Percentiles rank a stretch among this genome's conserved stretches.
Evolutionary conservation across 2,888 invertebrate species (phyloP).

Genomic region (Stramonita haemastoma): DNA sequence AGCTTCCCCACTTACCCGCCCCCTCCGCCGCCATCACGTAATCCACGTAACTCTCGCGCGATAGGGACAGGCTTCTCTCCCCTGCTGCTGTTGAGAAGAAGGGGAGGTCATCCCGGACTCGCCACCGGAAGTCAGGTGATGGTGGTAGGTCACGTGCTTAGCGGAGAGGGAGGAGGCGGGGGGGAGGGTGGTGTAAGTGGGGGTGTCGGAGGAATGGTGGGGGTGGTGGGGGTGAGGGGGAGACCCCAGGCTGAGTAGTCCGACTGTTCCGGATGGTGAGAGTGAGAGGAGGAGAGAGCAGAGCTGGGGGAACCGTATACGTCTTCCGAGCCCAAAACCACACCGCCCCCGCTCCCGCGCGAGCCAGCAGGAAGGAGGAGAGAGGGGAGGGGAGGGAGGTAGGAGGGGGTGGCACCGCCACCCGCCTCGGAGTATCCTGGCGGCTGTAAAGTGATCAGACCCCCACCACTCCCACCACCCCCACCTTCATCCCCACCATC

Average conservation of each 20-base stretch:
- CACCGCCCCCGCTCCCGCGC: no score
- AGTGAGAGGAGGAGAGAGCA: not conserved
- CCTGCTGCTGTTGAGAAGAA: constrained; percentile 34
- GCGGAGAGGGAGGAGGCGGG: constrained; percentile 41
- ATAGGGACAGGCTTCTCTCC: constrained; percentile 33
- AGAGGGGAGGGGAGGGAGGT: constrained; percentile 48
- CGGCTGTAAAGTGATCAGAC: constrained; percentile 48
- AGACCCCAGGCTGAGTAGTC: constrained; percentile 18
- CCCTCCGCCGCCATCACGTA: constrained; percentile 37
- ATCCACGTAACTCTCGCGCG: constrained; percentile 35
- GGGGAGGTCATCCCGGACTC: constrained; percentile 17
- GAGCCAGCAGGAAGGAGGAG: constrained; percentile 29
- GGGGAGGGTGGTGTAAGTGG: constrained; percentile 42
- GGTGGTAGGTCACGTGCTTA: constrained; percentile 39
- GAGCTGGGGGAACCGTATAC: constrained; percentile 35
- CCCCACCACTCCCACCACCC: constrained; percentile 22
- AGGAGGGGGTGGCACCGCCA: no score
- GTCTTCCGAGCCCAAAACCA: constrained; percentile 31
- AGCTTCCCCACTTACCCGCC: constrained; percentile 30
- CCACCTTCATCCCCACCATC: not conserved
- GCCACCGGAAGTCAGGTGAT: constrained; percentile 24
- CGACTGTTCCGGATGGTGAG: not conserved
- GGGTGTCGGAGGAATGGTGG: constrained; percentile 17
- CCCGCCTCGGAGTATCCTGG: constrained; percentile 47
- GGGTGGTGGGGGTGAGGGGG: no score